A percentile compares a stretch with the other conserved stretches of the same genome.
These are phyloP conservation scores for Dilophus febrilis DNA, from an alignment of 2,888 invertebrate species.

Conservation along the genomic window DNA sequence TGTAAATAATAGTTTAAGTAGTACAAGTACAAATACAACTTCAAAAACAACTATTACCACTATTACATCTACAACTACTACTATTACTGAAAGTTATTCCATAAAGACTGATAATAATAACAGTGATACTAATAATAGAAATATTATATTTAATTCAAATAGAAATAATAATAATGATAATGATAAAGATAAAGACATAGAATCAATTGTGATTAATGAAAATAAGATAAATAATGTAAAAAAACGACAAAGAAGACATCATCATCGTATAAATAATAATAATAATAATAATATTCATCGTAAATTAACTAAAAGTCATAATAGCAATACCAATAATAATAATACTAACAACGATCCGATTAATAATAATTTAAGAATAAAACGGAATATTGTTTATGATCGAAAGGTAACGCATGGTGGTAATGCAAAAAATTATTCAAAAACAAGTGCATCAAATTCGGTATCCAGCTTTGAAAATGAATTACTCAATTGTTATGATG, in stretches of 20 bases:
- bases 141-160: background rate
- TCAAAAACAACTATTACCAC: too few species aligned
- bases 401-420: slow-evolving; percentile 63
- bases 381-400: slow-evolving; percentile 39
- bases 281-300: background rate
- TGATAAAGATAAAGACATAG: slow-evolving; percentile 3
- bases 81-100: slow-evolving; percentile 1
- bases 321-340: too few species aligned
- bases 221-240: slow-evolving; percentile 7
- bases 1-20: too few species aligned
- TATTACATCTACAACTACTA: too few species aligned
- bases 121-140: slow-evolving; percentile 10
- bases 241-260: slow-evolving; percentile 18
- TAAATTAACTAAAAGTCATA: too few species aligned
- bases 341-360: background rate
- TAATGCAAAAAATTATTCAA: slow-evolving; percentile 40
- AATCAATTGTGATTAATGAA: slow-evolving; percentile 5
- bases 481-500: slow-evolving; percentile 56
- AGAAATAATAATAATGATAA: slow-evolving; percentile 6
- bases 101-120: slow-evolving; percentile 13
- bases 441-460: slow-evolving; percentile 38
- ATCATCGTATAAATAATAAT: slow-evolving; percentile 2
- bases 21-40: too few species aligned
- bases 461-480: slow-evolving; percentile 72
- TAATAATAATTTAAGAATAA: slow-evolving; percentile 8